phyloP scores from a whole-genome alignment of 2,888 invertebrate species.

The Pollenia amentaria region DNA sequence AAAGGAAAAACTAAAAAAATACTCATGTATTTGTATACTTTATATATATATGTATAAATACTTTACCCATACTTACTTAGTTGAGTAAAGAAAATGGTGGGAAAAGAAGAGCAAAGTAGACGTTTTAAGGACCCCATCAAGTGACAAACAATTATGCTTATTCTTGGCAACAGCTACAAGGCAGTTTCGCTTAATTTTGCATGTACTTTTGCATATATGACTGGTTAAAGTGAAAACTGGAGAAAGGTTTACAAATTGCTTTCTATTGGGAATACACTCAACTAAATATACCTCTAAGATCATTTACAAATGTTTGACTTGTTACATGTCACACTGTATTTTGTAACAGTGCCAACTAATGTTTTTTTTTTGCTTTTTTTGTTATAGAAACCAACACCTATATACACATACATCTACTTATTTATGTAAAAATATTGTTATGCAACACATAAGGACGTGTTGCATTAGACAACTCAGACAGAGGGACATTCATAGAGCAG shows the following conservation, averaged over 20 bases:
- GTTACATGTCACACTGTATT: conserved; percentile 32
- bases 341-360: conserved; percentile 44
- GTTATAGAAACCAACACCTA: conserved; percentile 13
- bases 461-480: conserved; percentile 40
- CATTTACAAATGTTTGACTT: conserved; percentile 13
- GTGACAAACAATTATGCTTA: conserved; percentile 73
- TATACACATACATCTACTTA: not conserved
- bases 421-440: not conserved
- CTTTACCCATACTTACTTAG: not conserved
- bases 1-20: conserved; percentile 13
- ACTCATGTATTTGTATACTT: conserved; percentile 12
- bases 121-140: conserved; percentile 57
- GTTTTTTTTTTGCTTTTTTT: not conserved
- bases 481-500: not conserved
- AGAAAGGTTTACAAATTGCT: conserved; percentile 4
- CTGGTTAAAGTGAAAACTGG: conserved; percentile 2
- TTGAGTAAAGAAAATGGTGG: conserved; percentile 21
- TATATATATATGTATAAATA: not conserved
- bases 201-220: not conserved
- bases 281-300: not conserved
- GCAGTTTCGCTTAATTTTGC: conserved; percentile 50
- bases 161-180: conserved; percentile 69
- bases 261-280: not conserved
- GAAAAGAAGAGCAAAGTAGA: conserved; percentile 8
- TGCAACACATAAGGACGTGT: conserved; percentile 45